phyloP scores from a whole-genome alignment of 2,888 invertebrate species.

The Caenorhabditis afra region DNA sequence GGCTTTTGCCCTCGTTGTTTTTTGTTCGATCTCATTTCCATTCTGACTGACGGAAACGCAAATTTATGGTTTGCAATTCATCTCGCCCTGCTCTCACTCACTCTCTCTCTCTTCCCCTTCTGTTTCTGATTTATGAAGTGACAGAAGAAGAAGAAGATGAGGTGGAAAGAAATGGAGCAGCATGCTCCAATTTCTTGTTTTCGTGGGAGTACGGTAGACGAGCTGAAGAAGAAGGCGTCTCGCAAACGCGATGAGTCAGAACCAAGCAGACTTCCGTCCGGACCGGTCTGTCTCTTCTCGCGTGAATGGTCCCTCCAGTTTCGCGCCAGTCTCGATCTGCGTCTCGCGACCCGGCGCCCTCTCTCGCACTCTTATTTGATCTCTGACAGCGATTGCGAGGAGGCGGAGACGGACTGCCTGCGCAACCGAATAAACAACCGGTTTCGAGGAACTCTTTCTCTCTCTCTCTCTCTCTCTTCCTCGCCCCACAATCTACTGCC shows the following conservation, averaged over 20 bases:
- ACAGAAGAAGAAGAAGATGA: background rate
- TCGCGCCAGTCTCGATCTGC: conserved; percentile 26
- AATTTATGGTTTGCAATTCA: no score
- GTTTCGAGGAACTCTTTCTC: conserved; percentile 45
- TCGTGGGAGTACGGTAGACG: background rate
- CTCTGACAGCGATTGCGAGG: conserved; percentile 37
- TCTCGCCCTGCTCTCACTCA: background rate
- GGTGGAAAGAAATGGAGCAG: background rate
- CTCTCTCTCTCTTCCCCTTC: conserved; percentile 2
- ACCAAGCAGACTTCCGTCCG: no score
- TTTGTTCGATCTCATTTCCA: no score
- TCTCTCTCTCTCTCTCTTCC: conserved; percentile 2
- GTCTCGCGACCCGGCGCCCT: conserved; percentile 15
- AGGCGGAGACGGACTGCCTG: conserved; percentile 5
- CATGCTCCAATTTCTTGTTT: background rate
- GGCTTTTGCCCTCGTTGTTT: no score
- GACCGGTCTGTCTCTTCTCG: conserved; percentile 1
- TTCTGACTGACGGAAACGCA: no score
- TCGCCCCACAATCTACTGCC: conserved; percentile 11
- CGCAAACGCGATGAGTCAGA: no score
- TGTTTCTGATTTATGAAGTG: conserved; percentile 1
- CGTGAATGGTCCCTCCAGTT: conserved; percentile 17
- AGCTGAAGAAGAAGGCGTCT: background rate
- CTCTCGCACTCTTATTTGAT: conserved; percentile 8
- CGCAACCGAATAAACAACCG: conserved; percentile 48